Evolutionary conservation across 2,113 vertebrate species (phyloP).

Genomic region (Paraplagusia blochii): DNA sequence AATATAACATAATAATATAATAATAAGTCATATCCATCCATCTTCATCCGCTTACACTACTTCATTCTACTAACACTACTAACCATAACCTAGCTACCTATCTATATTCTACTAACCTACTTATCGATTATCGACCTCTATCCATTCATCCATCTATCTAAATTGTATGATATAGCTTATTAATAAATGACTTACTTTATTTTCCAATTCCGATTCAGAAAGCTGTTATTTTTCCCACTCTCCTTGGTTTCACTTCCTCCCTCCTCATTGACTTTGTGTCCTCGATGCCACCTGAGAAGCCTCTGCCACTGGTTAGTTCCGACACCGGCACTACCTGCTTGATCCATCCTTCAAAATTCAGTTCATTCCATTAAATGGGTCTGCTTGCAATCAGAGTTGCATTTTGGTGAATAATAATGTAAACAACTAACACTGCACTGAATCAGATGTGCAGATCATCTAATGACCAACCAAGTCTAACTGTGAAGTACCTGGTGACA

Average conservation of each 20-base stretch:
- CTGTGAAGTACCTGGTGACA: conserved; percentile 50
- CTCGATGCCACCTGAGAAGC: conserved; percentile 54
- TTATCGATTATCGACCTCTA: no score
- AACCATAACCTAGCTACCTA: no score
- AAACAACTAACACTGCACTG: conserved; percentile 12
- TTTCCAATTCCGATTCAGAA: conserved; percentile 28
- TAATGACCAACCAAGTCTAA: conserved; percentile 40
- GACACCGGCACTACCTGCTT: conserved; percentile 3
- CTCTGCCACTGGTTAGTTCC: conserved; percentile 62
- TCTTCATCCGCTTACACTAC: no score
- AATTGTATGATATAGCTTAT: no score
- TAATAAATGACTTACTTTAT: conserved; percentile 61
- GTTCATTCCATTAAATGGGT: background rate
- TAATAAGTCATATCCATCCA: no score
- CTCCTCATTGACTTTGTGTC: conserved; percentile 35
- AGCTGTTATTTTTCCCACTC: conserved; percentile 28
- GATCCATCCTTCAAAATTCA: conserved; percentile 35
- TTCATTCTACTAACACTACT: no score
- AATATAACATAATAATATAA: no score
- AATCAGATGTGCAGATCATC: conserved; percentile 18
- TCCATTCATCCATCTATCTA: no score
- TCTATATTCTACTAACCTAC: no score
- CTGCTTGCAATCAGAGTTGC: background rate
- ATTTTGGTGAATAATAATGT: background rate
- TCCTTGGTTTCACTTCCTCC: conserved; percentile 32